Percentiles rank a stretch among this genome's conserved stretches.
phyloP scores from a whole-genome alignment of 2,113 vertebrate species.

The Sebastes schlegelii region DNA sequence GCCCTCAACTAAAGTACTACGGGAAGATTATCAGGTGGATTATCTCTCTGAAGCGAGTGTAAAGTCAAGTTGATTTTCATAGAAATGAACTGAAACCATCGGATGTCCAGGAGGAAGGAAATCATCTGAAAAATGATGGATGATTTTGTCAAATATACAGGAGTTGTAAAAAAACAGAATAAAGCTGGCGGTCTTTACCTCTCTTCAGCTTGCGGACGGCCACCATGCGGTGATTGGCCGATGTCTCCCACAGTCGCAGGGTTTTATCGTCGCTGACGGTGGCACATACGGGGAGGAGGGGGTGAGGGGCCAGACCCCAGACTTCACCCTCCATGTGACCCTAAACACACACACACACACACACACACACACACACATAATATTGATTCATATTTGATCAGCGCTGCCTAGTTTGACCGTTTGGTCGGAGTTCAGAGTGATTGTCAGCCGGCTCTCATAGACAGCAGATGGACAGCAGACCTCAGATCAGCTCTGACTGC shows the following conservation, averaged over 20 bases:
- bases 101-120: background rate
- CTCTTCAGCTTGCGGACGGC: conserved; percentile 97
- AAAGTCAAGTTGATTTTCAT: background rate
- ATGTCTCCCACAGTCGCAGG: conserved; percentile 95
- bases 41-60: background rate
- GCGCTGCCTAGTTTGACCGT: too few species aligned
- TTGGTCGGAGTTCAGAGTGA: too few species aligned
- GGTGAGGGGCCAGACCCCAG: conserved; percentile 94
- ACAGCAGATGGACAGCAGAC: too few species aligned
- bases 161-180: background rate
- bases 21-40: background rate
- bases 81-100: background rate
- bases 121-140: background rate
- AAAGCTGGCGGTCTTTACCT: conserved; percentile 78
- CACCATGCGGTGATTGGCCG: conserved; percentile 95
- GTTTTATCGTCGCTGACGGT: conserved; percentile 97
- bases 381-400: too few species aligned
- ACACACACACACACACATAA: background rate
- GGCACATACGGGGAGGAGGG: conserved; percentile 92
- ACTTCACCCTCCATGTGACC: conserved; percentile 98
- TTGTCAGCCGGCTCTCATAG: too few species aligned
- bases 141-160: background rate
- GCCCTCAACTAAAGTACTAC: background rate
- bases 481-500: too few species aligned
- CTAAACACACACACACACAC: conserved; percentile 72